Conservation (phyloP, 1,140 invertebrate species). For the Pectinophora gossypiella region DNA sequence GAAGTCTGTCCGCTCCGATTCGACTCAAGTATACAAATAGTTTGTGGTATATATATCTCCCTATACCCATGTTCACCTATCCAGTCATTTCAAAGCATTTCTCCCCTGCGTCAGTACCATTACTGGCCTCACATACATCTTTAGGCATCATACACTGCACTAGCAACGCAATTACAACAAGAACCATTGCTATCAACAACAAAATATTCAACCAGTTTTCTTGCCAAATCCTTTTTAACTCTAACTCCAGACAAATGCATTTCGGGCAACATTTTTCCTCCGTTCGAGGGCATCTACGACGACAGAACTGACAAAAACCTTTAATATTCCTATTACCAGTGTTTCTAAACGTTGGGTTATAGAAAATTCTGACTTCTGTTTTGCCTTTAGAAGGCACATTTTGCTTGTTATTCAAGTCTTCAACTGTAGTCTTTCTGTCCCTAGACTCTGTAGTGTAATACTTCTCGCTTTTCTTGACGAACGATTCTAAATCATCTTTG, state of each 20-base stretch:
- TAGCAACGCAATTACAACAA: constrained; percentile 43
- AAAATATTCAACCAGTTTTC: constrained; percentile 66
- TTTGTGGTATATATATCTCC: too few species aligned
- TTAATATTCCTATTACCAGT: constrained; percentile 23
- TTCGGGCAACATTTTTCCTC: constrained; percentile 50
- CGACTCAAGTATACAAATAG: too few species aligned
- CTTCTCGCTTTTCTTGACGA: constrained; percentile 65
- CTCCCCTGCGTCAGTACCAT: constrained; percentile 14
- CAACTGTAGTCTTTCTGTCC: constrained; percentile 41
- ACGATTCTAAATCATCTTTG: constrained; percentile 59
- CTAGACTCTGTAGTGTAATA: constrained; percentile 56
- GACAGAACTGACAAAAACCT: constrained; percentile 53
- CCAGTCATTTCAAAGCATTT: constrained; percentile 41
- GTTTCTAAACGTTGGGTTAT: constrained; percentile 64
- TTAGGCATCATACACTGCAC: constrained; percentile 45
- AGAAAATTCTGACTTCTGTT: constrained; percentile 69
- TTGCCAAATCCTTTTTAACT: constrained; percentile 44
- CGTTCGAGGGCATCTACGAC: constrained; percentile 38
- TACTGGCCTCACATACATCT: constrained; percentile 27
- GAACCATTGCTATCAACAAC: constrained; percentile 45
- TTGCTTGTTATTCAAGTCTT: constrained; percentile 39
- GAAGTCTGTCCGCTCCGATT: too few species aligned
- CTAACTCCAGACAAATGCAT: constrained; percentile 50
- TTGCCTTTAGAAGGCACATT: constrained; percentile 33
- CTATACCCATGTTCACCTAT: too few species aligned